These are phyloP conservation scores for Dicaeum eximium DNA, from an alignment of 2,113 vertebrate genomes.

Conservation along the genomic window DNA sequence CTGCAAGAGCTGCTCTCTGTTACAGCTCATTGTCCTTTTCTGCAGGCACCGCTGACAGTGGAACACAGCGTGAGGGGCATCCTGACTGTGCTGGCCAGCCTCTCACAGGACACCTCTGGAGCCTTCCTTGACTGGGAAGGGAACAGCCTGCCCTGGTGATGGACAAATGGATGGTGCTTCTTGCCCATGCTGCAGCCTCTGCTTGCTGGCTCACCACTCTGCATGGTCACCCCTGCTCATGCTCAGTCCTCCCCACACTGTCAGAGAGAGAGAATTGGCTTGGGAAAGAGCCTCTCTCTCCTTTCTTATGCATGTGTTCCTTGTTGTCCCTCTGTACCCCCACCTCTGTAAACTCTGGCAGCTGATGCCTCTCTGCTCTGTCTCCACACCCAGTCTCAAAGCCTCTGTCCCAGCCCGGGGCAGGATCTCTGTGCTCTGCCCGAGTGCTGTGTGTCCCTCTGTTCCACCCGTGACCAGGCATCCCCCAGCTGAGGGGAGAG, in stretches of 20 bases:
- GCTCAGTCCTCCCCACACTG: not conserved
- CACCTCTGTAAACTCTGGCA: not conserved
- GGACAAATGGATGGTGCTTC: accelerated
- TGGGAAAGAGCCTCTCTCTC: not conserved
- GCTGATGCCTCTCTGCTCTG: not conserved
- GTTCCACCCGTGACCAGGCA: not conserved
- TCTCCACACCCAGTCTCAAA: not conserved
- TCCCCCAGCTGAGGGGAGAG: not conserved
- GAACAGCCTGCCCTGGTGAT: slow-evolving; percentile 63
- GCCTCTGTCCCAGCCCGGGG: accelerated
- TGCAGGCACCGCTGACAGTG: slow-evolving; percentile 36
- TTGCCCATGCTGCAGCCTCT: not conserved
- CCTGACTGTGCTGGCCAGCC: slow-evolving; percentile 35
- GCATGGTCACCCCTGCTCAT: accelerated
- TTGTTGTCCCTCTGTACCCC: not conserved
- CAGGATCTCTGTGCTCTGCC: not conserved
- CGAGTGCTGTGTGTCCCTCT: accelerated
- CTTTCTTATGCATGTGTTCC: accelerated
- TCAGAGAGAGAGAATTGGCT: not conserved
- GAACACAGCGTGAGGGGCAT: slow-evolving; percentile 43
- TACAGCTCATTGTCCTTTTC: not conserved
- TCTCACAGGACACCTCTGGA: slow-evolving; percentile 35
- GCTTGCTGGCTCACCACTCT: accelerated
- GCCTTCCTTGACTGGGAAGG: slow-evolving; percentile 65
- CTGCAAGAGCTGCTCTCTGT: not conserved